These are phyloP conservation scores for Ovibos moschatus DNA, from an alignment of 2,113 vertebrate genomes.

Conservation along the genomic window DNA sequence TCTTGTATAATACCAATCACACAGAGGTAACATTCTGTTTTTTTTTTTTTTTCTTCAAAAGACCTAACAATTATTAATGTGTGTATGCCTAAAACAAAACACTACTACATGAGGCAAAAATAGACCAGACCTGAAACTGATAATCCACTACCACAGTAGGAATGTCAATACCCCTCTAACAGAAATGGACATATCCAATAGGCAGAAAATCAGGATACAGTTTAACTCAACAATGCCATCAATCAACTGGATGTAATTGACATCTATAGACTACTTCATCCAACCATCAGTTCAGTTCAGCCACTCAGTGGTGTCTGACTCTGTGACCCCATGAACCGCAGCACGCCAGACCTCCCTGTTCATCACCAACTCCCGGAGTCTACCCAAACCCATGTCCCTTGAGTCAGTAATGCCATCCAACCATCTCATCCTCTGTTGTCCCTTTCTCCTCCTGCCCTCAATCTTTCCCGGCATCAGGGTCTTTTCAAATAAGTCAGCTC, in stretches of 20 bases:
- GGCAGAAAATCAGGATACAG: neutral
- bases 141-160: neutral
- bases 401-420: neutral
- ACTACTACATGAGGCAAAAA: neutral
- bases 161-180: neutral
- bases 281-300: neutral
- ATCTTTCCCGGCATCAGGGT: neutral
- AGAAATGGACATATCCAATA: neutral
- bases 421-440: neutral
- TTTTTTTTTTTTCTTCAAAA: neutral
- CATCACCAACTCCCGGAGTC: neutral
- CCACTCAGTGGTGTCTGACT: neutral
- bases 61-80: neutral
- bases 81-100: neutral
- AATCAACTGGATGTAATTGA: neutral
- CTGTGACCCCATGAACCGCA: neutral
- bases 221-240: neutral
- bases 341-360: neutral
- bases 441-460: neutral
- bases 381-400: neutral
- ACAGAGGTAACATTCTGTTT: neutral
- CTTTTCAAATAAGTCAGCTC: neutral
- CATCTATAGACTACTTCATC: neutral
- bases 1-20: neutral
- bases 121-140: neutral